Evolutionary conservation across 2,888 invertebrate genomes (phyloP).

Genomic region (Trichogramma dendrolimi): DNA sequence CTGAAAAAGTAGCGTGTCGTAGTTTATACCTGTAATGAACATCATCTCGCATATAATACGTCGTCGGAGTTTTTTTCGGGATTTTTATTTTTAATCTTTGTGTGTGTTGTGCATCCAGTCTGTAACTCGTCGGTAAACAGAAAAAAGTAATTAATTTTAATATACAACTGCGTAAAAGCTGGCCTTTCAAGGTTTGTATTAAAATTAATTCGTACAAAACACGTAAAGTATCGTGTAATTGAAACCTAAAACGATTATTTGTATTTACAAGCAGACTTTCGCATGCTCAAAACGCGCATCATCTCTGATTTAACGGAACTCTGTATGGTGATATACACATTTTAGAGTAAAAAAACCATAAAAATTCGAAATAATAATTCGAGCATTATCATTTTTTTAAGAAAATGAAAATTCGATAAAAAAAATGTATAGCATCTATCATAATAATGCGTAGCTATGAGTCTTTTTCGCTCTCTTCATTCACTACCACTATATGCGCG

Average conservation of each 20-base stretch:
- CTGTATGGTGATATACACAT: conserved; percentile 15
- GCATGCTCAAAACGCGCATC: too few relatives aligned
- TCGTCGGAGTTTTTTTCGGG: too few relatives aligned
- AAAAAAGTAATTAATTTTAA: conserved; percentile 39
- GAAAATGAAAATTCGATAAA: neutral
- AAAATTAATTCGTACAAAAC: conserved; percentile 37
- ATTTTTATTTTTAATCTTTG: too few relatives aligned
- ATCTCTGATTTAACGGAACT: too few relatives aligned
- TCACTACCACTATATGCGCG: neutral
- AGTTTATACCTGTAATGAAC: too few relatives aligned
- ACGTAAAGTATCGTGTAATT: conserved; percentile 8
- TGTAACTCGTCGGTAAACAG: conserved; percentile 1
- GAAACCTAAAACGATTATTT: conserved; percentile 21
- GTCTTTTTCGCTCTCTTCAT: conserved; percentile 1
- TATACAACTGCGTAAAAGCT: conserved; percentile 41
- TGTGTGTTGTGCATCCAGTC: too few relatives aligned
- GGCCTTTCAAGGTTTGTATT: conserved; percentile 43
- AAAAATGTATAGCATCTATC: neutral
- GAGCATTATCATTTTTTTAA: neutral
- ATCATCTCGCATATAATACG: too few relatives aligned
- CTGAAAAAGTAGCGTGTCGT: too few relatives aligned
- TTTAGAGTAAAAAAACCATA: conserved; percentile 23
- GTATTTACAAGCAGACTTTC: conserved; percentile 4
- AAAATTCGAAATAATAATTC: conserved; percentile 3
- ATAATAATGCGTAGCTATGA: neutral